Evolutionary conservation across 2,888 invertebrate genomes (phyloP).

Genomic region (Phengaris alcon): DNA sequence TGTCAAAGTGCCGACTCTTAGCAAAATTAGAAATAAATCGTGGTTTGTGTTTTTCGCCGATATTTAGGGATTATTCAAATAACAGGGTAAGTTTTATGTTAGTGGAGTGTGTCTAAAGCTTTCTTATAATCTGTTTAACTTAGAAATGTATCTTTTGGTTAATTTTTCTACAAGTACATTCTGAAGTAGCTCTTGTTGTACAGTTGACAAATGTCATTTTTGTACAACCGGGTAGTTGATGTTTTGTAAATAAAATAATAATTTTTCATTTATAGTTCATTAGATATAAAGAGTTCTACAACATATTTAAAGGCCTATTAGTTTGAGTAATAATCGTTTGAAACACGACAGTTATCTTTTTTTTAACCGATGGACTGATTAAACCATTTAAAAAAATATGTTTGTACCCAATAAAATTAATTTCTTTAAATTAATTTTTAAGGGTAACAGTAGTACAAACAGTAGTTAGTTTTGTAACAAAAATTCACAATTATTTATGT

Average conservation of each 20-base stretch:
- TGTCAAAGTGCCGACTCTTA: conserved; percentile 80
- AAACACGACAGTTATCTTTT: background rate
- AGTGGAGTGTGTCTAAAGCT: conserved; percentile 42
- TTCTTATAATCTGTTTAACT: conserved; percentile 54
- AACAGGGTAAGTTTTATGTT: conserved; percentile 63
- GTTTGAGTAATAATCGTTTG: background rate
- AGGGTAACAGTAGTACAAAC: too few relatives aligned
- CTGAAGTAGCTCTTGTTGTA: conserved; percentile 46
- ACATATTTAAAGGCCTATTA: background rate
- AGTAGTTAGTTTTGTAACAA: background rate
- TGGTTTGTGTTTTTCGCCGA: conserved; percentile 76
- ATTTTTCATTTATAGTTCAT: conserved; percentile 47
- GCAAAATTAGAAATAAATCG: conserved; percentile 81
- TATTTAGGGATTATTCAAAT: conserved; percentile 74
- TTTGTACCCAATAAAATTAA: background rate
- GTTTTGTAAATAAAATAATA: conserved; percentile 33
- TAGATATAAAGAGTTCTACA: background rate
- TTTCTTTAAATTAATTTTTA: too few relatives aligned
- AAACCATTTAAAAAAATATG: background rate
- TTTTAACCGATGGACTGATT: background rate
- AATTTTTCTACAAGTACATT: conserved; percentile 61
- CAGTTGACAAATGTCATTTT: conserved; percentile 70
- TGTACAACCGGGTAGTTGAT: conserved; percentile 40
- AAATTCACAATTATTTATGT: background rate
- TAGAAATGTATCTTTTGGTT: conserved; percentile 52